Evolutionary conservation across 2,113 vertebrate genomes (phyloP).

Genomic region (Tyto alba): DNA sequence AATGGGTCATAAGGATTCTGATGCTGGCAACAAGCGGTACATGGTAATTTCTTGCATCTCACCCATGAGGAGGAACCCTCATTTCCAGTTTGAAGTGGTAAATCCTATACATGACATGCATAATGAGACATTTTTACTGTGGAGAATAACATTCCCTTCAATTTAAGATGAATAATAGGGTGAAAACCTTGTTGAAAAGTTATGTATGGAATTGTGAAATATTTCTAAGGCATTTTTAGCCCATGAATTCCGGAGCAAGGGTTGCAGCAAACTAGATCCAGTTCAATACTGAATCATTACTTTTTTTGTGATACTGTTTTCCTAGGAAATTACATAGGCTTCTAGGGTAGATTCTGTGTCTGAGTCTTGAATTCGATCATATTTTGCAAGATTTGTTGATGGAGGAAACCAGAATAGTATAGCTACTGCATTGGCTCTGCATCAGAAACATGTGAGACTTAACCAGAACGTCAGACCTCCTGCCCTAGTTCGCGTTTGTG

Average conservation of each 20-base stretch:
- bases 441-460: neutral
- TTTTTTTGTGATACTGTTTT: neutral
- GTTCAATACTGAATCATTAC: rapidly evolving
- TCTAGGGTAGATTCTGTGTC: neutral
- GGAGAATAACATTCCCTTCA: neutral
- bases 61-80: neutral
- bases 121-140: neutral
- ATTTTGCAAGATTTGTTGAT: neutral
- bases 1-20: neutral
- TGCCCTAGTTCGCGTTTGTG: neutral
- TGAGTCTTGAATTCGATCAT: neutral
- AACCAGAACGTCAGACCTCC: neutral
- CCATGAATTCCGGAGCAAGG: neutral
- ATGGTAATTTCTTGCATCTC: neutral
- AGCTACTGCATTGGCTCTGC: neutral
- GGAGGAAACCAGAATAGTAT: neutral
- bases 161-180: neutral
- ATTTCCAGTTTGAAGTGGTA: neutral
- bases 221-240: neutral
- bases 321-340: neutral
- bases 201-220: neutral
- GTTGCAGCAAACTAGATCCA: neutral
- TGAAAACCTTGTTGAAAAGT: neutral
- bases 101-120: neutral
- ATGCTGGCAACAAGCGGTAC: neutral